Percentiles rank a stretch among this genome's conserved stretches.
Evolutionary conservation across 2,113 vertebrate species (phyloP).

Genomic region (Nycticryphes semicollaris): DNA sequence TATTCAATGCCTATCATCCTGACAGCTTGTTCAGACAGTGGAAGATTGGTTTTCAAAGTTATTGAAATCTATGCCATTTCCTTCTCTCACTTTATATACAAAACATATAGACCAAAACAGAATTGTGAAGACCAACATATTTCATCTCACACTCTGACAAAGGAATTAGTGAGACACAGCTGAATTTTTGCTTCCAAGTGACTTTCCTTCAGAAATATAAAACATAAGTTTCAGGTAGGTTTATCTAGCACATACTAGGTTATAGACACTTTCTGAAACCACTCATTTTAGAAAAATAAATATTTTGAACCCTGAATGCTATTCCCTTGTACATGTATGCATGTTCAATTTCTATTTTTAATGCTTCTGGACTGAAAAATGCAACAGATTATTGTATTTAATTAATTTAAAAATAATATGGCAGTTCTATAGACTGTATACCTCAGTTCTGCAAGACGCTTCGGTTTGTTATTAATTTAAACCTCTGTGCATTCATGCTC

Average conservation of each 20-base stretch:
- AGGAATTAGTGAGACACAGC: not conserved
- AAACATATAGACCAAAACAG: conserved; percentile 28
- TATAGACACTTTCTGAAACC: not conserved
- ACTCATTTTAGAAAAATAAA: not conserved
- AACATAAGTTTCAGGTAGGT: not conserved
- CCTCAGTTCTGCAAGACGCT: not conserved
- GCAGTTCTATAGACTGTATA: not conserved
- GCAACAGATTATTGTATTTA: not conserved
- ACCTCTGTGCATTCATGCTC: not conserved
- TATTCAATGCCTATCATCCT: conserved; percentile 25
- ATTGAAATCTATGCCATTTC: conserved; percentile 31
- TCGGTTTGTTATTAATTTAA: not conserved
- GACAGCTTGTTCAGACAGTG: conserved; percentile 17
- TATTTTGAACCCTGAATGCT: not conserved
- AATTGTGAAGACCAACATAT: not conserved
- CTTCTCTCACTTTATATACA: conserved; percentile 18
- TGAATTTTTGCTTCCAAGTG: conserved; percentile 26
- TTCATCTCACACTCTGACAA: conserved; percentile 11
- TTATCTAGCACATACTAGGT: not conserved
- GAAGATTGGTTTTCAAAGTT: conserved; percentile 48
- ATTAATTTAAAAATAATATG: not conserved
- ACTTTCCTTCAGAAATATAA: not conserved
- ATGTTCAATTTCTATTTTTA: not conserved
- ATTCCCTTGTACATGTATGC: not conserved
- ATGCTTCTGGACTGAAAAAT: not conserved